Conservation (phyloP, 2,888 invertebrate genomes). For the Melinaea menophilus region DNA sequence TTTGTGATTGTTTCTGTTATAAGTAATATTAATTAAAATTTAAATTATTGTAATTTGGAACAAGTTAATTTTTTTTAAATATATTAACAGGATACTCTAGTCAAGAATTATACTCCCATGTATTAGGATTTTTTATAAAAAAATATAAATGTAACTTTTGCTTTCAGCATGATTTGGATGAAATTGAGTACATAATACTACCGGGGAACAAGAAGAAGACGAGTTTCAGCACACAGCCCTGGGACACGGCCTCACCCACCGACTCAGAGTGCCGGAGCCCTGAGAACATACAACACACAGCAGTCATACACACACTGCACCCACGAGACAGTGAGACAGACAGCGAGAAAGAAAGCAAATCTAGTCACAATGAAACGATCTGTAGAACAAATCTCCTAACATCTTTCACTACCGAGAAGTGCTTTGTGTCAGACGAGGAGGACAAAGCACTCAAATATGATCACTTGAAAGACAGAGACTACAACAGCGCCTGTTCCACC, state of each 20-base stretch:
- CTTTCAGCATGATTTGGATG: constrained; percentile 56
- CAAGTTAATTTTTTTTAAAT: too few species aligned
- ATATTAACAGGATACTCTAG: too few species aligned
- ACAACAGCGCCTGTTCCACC: constrained; percentile 65
- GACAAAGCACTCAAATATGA: constrained; percentile 43
- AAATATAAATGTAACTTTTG: too few species aligned
- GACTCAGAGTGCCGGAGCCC: constrained; percentile 62
- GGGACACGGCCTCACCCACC: constrained; percentile 57
- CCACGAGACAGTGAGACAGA: constrained; percentile 46
- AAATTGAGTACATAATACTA: constrained; percentile 64
- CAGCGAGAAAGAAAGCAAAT: constrained; percentile 52
- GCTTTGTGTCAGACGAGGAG: constrained; percentile 51
- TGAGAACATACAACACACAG: constrained; percentile 49
- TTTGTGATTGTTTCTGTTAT: too few species aligned
- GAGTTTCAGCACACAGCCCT: constrained; percentile 52
- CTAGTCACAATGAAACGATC: constrained; percentile 57
- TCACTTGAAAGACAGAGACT: constrained; percentile 51
- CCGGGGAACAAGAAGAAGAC: constrained; percentile 55
- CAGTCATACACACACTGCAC: constrained; percentile 44
- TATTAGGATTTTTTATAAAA: too few species aligned
- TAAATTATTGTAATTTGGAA: too few species aligned
- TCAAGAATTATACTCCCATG: too few species aligned
- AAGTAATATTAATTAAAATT: too few species aligned
- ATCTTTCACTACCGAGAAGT: constrained; percentile 43
- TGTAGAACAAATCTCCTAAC: constrained; percentile 38